These are phyloP conservation scores for Microchrysa polita DNA, from an alignment of 2,888 invertebrate species.

Conservation along the genomic window DNA sequence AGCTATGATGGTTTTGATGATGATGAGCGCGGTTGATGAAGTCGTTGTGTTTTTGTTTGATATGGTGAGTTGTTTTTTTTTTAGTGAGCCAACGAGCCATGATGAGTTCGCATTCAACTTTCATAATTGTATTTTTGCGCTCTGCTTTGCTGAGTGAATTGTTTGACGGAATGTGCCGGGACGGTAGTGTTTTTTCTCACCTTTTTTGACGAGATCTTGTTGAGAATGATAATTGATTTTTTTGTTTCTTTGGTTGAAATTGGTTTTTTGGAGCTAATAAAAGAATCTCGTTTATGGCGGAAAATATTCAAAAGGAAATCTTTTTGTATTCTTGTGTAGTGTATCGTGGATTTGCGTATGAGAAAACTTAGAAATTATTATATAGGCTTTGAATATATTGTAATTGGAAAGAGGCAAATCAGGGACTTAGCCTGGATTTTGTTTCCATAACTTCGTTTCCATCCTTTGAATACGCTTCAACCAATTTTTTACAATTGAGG, in stretches of 20 bases:
- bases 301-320: background rate
- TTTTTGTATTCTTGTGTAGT: background rate
- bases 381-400: no score
- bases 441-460: no score
- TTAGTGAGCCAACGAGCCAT: background rate
- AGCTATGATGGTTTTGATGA: background rate
- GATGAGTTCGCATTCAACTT: conserved; percentile 28
- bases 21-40: conserved; percentile 28
- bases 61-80: background rate
- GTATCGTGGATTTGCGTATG: no score
- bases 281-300: background rate
- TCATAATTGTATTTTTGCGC: background rate
- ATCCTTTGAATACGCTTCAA: no score
- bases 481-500: no score
- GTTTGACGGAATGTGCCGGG: conserved; percentile 14
- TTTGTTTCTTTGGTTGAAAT: conserved; percentile 26
- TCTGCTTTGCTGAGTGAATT: conserved; percentile 24
- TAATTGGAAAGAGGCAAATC: no score
- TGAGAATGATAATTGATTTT: conserved; percentile 43
- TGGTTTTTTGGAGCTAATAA: background rate
- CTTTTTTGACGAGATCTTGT: conserved; percentile 36
- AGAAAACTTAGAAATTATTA: no score
- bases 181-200: conserved; percentile 43
- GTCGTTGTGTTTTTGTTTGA: conserved; percentile 6
- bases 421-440: no score